phyloP scores from a whole-genome alignment of 2,113 vertebrate genomes.

The Manacus vitellinus region DNA sequence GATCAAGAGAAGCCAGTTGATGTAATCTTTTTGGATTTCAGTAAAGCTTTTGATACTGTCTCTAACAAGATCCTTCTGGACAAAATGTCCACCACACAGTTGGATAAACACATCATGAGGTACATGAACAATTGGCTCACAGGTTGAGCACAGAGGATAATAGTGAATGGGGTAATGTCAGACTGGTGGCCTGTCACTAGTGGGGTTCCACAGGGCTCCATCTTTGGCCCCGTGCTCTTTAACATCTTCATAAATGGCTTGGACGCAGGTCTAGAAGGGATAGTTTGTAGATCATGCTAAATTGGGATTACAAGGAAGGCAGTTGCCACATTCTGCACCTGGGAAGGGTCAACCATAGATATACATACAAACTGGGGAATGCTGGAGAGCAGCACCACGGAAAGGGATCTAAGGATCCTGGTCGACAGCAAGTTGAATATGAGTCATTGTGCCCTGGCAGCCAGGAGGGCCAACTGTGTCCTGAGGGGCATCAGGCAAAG shows the following conservation, averaged over 20 bases:
- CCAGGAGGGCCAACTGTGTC: accelerated
- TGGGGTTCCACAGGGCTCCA: background rate
- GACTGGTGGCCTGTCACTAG: background rate
- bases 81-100: background rate
- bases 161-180: background rate
- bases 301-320: background rate
- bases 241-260: background rate
- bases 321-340: background rate
- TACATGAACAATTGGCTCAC: background rate
- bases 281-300: background rate
- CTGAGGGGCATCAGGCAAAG: background rate
- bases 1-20: background rate
- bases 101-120: background rate
- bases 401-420: background rate
- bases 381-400: background rate
- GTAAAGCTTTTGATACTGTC: background rate
- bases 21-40: background rate
- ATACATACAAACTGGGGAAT: background rate
- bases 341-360: background rate
- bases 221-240: background rate
- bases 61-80: background rate
- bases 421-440: accelerated
- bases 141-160: background rate
- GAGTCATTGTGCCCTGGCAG: background rate
- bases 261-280: background rate